A percentile compares a stretch with the other conserved stretches of the same genome.
Conservation (phyloP, 1,140 invertebrate species). For the Nomia melanderi region DNA sequence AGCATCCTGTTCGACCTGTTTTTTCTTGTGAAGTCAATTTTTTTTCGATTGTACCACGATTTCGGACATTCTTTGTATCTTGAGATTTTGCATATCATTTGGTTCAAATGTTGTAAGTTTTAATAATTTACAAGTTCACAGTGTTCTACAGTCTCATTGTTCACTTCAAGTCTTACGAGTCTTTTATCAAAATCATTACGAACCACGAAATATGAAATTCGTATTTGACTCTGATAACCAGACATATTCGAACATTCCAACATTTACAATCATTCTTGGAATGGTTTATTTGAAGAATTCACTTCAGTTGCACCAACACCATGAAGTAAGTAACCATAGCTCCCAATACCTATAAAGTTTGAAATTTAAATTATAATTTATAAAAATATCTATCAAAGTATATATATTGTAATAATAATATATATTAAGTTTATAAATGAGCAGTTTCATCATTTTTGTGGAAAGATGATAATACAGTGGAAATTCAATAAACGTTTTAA, state of each 20-base stretch:
- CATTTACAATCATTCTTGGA: neutral
- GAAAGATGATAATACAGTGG: no score
- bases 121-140: neutral
- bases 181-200: neutral
- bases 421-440: no score
- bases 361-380: no score
- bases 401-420: no score
- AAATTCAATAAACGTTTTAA: no score
- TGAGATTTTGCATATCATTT: neutral
- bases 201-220: neutral
- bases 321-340: slow-evolving; percentile 95
- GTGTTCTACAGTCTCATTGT: neutral
- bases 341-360: slow-evolving; percentile 86
- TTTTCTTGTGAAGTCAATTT: no score
- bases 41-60: no score
- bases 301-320: slow-evolving; percentile 93
- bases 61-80: neutral
- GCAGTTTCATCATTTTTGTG: no score
- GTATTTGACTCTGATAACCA: neutral
- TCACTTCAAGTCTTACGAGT: neutral
- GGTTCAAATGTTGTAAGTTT: neutral
- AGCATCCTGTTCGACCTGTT: no score
- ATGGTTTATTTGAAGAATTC: slow-evolving; percentile 69
- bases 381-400: no score
- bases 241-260: neutral